Base-by-base conservation (phyloP, 2,797 vertebrate species). In the Hippopotamyrus pictus region DNA sequence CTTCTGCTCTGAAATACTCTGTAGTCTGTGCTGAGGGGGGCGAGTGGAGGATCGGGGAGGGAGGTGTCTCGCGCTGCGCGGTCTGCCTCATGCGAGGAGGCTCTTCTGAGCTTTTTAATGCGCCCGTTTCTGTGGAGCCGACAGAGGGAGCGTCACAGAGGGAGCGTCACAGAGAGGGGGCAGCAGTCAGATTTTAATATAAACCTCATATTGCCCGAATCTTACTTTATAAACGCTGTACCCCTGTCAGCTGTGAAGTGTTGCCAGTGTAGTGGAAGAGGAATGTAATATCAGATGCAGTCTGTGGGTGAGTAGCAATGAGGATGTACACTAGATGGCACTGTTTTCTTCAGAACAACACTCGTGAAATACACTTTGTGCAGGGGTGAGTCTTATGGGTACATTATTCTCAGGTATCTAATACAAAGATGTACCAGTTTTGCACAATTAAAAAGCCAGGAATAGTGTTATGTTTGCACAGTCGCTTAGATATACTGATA, bases 311-410 rank as follows among this genome's bases (percentile, higher is more conserved):
- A 54, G 51, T 17, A 84, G 50, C 50, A 11, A 37, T 25, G 51
- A 37, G 14, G 85, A 37, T 50, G 29, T 17, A 29, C 85, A 54
- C 53, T 86, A 86, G 85, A 41, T 57, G 85, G 51, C 29, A 17
- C 85, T 86, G 29, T 86, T 86, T 51, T 14, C 29, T 86, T 86
- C 85, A 86, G 51, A 86, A 86, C 85, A 54, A 8, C 53, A 25
- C 3, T 0, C 6, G 8, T 51, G 50, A 86, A 53, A 48, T 85
- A 11, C 7, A 82, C 76, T 46, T 1, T 11, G 46, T n/a, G 22
- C 11, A 48, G 25, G 44, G 25, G 29, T 53, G 25, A 54, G 48
- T 86, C 3, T 41, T 53, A 19, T 19, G 37, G 73, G 73, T 44
- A 41, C 14, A 2, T 5, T 79, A 2, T 5, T 79, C 14, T 79